Percentiles rank a stretch among this genome's conserved stretches.
These are phyloP conservation scores for Apodemus speciosus DNA, from an alignment of 2,113 vertebrate species.

Conservation along the genomic window DNA sequence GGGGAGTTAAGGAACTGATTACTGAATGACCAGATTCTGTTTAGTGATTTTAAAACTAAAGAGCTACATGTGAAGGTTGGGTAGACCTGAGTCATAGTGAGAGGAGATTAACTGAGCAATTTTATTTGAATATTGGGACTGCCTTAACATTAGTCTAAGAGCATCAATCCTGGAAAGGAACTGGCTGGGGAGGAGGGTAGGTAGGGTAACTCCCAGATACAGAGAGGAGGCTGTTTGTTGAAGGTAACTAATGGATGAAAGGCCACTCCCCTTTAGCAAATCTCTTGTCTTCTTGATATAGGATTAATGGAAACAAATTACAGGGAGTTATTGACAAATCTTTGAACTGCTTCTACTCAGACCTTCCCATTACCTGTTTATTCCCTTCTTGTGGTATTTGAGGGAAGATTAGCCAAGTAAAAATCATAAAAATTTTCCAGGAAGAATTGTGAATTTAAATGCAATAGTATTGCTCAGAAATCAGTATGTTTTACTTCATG, in stretches of 20 bases:
- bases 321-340: conserved; percentile 38
- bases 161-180: not conserved
- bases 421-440: not conserved
- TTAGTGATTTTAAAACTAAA: conserved; percentile 41
- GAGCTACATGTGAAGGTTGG: not conserved
- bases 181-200: not conserved
- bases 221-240: conserved; percentile 27
- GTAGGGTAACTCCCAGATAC: not conserved
- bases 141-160: conserved; percentile 12
- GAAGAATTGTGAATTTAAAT: conserved; percentile 59
- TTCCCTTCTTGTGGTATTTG: not conserved
- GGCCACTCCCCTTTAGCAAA: conserved; percentile 51
- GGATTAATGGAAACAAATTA: not conserved
- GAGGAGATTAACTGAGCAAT: not conserved
- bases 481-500: conserved; percentile 4
- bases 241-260: conserved; percentile 10
- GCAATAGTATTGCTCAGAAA: not conserved
- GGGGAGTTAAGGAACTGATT: conserved; percentile 57
- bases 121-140: conserved; percentile 1
- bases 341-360: conserved; percentile 12
- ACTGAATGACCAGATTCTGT: conserved; percentile 17
- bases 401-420: not conserved
- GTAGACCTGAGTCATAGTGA: not conserved
- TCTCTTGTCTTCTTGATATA: not conserved
- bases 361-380: not conserved